A percentile compares a stretch with the other conserved stretches of the same genome.
Conservation (phyloP, 2,888 invertebrate genomes). For the Uloborus plumipes region DNA sequence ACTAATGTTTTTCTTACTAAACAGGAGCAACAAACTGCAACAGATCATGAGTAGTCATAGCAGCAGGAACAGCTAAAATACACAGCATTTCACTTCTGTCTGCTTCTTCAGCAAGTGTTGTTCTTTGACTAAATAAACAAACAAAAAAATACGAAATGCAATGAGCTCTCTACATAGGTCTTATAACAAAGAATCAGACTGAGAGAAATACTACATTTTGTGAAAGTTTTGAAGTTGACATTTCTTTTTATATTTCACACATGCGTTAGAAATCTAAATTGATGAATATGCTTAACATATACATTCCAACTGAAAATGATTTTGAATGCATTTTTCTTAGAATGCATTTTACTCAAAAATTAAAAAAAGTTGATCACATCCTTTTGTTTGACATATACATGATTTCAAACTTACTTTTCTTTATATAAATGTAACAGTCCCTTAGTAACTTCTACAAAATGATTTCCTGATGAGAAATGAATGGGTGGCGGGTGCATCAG, state of each 20-base stretch:
- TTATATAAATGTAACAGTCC: conserved; percentile 97
- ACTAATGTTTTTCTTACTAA: conserved; percentile 71
- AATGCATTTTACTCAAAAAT: too few relatives aligned
- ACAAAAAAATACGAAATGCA: background rate
- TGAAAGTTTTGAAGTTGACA: too few relatives aligned
- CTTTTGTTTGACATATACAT: background rate
- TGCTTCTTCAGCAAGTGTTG: conserved; percentile 78
- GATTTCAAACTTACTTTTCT: conserved; percentile 82
- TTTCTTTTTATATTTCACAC: too few relatives aligned
- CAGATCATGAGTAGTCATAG: conserved; percentile 92
- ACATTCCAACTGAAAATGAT: too few relatives aligned
- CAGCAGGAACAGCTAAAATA: conserved; percentile 89
- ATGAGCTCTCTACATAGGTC: too few relatives aligned
- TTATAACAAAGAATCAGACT: too few relatives aligned
- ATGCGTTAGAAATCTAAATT: too few relatives aligned
- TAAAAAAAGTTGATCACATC: background rate
- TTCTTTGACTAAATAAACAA: conserved; percentile 77
- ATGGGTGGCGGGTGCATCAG: conserved; percentile 71
- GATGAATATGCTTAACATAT: too few relatives aligned
- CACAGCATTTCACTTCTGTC: conserved; percentile 85
- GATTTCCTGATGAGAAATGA: conserved; percentile 93
- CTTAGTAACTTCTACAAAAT: conserved; percentile 94
- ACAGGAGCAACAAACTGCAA: conserved; percentile 95
- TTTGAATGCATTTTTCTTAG: too few relatives aligned
- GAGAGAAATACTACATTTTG: too few relatives aligned